Evolutionary conservation across 2,113 vertebrate genomes (phyloP).

Genomic region (Actinemys pallida): DNA sequence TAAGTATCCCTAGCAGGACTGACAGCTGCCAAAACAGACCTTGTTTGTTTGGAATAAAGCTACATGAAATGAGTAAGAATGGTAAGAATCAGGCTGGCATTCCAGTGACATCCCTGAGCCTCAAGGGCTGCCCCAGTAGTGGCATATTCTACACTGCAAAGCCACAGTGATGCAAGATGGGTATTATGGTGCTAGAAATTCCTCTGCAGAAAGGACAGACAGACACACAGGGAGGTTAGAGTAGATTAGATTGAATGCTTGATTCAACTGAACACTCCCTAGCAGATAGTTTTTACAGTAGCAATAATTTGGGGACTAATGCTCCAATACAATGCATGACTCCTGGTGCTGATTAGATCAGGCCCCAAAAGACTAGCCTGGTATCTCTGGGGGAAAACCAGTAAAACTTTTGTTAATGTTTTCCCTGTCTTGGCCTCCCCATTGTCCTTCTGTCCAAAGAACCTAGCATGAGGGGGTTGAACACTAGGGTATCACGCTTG

Average conservation of each 20-base stretch:
- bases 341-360: background rate
- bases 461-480: background rate
- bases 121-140: background rate
- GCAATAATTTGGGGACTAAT: background rate
- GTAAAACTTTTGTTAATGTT: background rate
- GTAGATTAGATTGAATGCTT: constrained; percentile 53
- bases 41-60: background rate
- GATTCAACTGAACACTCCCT: constrained; percentile 29
- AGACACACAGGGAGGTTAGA: background rate
- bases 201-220: constrained; percentile 50
- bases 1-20: constrained; percentile 79
- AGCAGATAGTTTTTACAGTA: constrained; percentile 22
- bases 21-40: background rate
- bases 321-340: background rate
- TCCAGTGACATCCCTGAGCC: background rate
- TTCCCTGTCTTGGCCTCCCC: background rate
- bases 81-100: background rate
- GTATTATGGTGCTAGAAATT: constrained; percentile 42
- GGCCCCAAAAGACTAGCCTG: background rate
- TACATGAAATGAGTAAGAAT: background rate
- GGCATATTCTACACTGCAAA: background rate
- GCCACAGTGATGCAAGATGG: constrained; percentile 11
- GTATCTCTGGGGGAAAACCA: background rate
- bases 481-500: background rate
- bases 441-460: background rate